Conservation (phyloP, 1,140 invertebrate genomes). For the Dinoponera quadriceps region DNA sequence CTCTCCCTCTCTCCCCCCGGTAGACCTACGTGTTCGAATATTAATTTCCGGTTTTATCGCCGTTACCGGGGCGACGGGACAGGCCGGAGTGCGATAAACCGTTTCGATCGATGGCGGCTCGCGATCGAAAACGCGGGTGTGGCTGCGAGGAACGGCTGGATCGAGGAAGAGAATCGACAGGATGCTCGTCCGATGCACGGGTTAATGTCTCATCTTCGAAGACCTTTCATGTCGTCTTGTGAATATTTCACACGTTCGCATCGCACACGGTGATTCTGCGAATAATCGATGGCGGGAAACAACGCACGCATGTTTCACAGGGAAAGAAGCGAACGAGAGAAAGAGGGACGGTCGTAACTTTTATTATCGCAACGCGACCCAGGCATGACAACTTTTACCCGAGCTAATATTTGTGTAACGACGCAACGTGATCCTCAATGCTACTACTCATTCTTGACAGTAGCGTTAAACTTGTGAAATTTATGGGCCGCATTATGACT, state of each 20-base stretch:
- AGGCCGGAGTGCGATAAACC: neutral
- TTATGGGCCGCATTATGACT: too few relatives aligned
- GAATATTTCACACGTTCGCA: conserved; percentile 4
- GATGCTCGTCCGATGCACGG: neutral
- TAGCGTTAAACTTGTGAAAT: too few relatives aligned
- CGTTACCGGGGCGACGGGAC: conserved; percentile 21
- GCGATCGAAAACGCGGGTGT: conserved; percentile 19
- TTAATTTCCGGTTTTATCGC: conserved; percentile 53
- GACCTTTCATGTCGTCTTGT: neutral
- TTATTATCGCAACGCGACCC: conserved; percentile 23
- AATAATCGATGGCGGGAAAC: conserved; percentile 12
- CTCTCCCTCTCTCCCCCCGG: neutral
- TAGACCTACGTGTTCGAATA: conserved; percentile 46
- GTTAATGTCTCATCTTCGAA: conserved; percentile 9
- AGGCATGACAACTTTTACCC: conserved; percentile 15
- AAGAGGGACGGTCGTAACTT: conserved; percentile 8
- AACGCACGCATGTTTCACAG: conserved; percentile 11
- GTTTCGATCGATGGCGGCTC: conserved; percentile 32
- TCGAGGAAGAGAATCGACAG: conserved; percentile 33
- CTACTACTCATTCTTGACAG: neutral
- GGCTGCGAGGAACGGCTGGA: conserved; percentile 24
- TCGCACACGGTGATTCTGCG: neutral
- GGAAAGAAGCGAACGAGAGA: too few relatives aligned
- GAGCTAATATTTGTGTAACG: conserved; percentile 31
- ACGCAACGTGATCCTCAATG: conserved; percentile 10